Evolutionary conservation across 2,113 vertebrate genomes (phyloP).

Genomic region (Butorides virescens): DNA sequence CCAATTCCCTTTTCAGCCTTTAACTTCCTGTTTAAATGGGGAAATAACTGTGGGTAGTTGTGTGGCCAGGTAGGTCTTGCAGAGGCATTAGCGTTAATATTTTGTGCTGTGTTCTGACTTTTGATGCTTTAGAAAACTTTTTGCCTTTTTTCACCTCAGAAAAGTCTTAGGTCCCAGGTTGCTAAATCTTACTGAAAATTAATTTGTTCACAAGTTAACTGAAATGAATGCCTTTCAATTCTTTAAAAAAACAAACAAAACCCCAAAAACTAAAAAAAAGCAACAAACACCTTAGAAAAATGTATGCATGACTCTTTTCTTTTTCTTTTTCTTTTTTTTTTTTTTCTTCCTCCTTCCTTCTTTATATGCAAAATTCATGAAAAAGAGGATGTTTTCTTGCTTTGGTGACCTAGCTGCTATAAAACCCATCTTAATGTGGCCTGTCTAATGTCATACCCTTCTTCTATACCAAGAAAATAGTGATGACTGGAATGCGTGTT

Average conservation of each 20-base stretch:
- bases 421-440: neutral
- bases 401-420: neutral
- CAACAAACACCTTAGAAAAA: neutral
- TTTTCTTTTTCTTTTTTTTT: neutral
- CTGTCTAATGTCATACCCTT: neutral
- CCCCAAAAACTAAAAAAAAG: neutral
- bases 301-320: neutral
- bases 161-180: neutral
- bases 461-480: neutral
- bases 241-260: neutral
- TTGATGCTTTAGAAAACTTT: neutral
- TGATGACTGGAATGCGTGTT: constrained; percentile 54
- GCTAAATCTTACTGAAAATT: neutral
- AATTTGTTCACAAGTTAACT: neutral
- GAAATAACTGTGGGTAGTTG: neutral
- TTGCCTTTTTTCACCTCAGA: neutral
- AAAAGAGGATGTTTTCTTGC: neutral
- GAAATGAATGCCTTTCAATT: neutral
- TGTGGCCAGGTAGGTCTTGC: neutral
- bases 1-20: neutral
- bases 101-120: neutral
- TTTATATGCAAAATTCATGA: neutral
- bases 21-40: neutral
- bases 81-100: neutral
- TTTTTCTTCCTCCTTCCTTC: neutral